Conservation (phyloP, 2,888 invertebrate species). For the Drosophila kanekoi region DNA sequence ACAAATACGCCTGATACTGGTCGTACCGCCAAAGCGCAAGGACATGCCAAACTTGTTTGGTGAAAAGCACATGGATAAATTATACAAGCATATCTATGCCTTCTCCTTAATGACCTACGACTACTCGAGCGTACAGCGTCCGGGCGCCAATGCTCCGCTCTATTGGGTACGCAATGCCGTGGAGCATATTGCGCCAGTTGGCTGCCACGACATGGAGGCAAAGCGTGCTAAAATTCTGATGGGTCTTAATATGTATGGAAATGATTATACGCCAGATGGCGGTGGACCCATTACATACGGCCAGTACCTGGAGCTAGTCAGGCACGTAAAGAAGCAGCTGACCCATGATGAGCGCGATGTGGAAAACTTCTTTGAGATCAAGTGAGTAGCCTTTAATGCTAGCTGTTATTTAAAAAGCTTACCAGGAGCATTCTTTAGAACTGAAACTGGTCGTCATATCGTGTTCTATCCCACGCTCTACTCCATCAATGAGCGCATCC, state of each 20-base stretch:
- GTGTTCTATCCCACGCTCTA: conserved; percentile 96
- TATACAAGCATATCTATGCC: conserved; percentile 91
- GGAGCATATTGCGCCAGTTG: conserved; percentile 89
- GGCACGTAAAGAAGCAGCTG: conserved; percentile 91
- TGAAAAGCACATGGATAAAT: conserved; percentile 90
- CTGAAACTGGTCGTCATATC: conserved; percentile 89
- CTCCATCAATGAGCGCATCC: conserved; percentile 92
- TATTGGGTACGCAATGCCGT: conserved; percentile 93
- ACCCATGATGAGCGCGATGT: conserved; percentile 91
- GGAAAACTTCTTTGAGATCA: conserved; percentile 94
- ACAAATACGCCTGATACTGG: conserved; percentile 89
- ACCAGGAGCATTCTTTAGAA: conserved; percentile 85
- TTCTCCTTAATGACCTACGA: conserved; percentile 99
- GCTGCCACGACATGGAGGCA: conserved; percentile 84
- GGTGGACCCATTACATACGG: conserved; percentile 93
- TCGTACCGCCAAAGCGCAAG: conserved; percentile 90
- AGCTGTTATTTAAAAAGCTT: background rate
- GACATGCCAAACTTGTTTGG: conserved; percentile 89
- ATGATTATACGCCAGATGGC: conserved; percentile 92
- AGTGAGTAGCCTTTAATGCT: conserved; percentile 86
- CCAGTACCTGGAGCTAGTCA: conserved; percentile 91
- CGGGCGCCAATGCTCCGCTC: conserved; percentile 95
- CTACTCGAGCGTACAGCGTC: conserved; percentile 92
- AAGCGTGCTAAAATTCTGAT: conserved; percentile 92
- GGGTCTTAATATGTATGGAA: conserved; percentile 97